Evolutionary conservation across 1,140 invertebrate species (phyloP), one percentile per base, ranked within the genome.

Genomic region (Cherax quadricarinatus): DNA sequence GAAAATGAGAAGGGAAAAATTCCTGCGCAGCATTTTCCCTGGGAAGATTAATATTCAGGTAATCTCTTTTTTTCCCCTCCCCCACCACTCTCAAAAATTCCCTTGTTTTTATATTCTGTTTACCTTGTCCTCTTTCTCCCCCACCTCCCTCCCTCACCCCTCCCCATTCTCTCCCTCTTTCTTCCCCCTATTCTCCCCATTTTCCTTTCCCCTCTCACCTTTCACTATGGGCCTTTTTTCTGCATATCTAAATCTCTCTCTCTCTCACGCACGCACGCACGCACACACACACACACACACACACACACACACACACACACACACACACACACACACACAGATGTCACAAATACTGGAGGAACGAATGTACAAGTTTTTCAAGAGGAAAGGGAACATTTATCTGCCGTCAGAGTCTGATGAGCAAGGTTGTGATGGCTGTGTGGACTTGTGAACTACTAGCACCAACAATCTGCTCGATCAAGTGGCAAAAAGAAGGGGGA

Each of bases 11-110:
- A 30, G 24, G 21, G 24, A 75, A 75, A 75, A 75, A 75, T 24
- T 24, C 12, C n/a, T 30, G 18, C 0, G 12, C n/a, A 18, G 7
- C 21, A 75, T 24, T 24, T 75, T 75, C 24, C 24, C 70, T 75
- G 70, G 4, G n/a, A 6, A 12, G 24, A 75, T 75, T 75, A 75
- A 75, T 75, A 75, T 75, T 75, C 70, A 75, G 70, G 70, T 75
- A 75, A 75, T 75, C 70, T 30, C 70, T 75, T n/a, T 75, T 75
- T 75, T 75, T 75, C 24, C 30, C 30, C 5, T 30, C n/a, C 6
- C 6, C 9, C 70, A 5, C n/a, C 21, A 75, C 70, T 30, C 70
- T 75, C 70, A 24, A 24, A 75, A 75, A 75, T 66, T 18, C 9
- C 53, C 53, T 57, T 57, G 14, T 14, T 57, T 41, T 57, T 57